Evolutionary conservation across 64 coral and sea anemone genomes (phyloP).

Genomic region (Hydrozoanthus tunicans): DNA sequence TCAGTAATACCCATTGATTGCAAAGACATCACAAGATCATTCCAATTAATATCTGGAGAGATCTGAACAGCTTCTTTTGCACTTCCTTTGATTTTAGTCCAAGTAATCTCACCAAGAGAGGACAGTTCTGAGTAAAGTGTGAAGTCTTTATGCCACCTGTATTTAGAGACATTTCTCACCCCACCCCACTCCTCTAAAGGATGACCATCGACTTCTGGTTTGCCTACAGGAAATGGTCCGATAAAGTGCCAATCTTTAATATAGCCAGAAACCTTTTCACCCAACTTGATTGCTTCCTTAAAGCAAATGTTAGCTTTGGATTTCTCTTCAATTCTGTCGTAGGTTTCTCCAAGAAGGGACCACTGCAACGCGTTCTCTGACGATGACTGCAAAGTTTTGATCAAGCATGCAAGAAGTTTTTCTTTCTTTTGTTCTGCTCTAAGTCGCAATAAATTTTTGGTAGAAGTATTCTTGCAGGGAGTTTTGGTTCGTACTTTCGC

Average conservation of each 20-base stretch:
- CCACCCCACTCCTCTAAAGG: constrained; percentile 95
- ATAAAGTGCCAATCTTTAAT: constrained; percentile 90
- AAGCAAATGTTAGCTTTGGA: constrained; percentile 83
- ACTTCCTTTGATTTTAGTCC: constrained; percentile 57
- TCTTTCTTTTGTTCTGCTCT: constrained; percentile 62
- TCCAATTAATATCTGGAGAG: constrained; percentile 71
- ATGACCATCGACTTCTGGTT: constrained; percentile 93
- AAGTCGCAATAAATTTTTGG: constrained; percentile 68
- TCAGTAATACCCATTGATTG: constrained; percentile 90
- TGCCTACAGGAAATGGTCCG: constrained; percentile 92
- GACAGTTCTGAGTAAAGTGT: constrained; percentile 77
- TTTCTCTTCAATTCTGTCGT: constrained; percentile 55
- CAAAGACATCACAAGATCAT: constrained; percentile 82
- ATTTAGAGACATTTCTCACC: constrained; percentile 71
- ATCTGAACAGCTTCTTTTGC: constrained; percentile 50
- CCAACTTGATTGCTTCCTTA: constrained; percentile 77
- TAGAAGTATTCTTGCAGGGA: constrained; percentile 55
- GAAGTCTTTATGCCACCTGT: constrained; percentile 73
- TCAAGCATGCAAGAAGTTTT: constrained; percentile 65
- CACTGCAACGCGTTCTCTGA: constrained; percentile 64
- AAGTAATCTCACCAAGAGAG: constrained; percentile 67
- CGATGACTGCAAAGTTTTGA: constrained; percentile 57
- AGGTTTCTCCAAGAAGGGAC: constrained; percentile 82
- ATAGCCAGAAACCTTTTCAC: constrained; percentile 72
- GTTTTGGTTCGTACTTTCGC: constrained; percentile 21